Conservation (phyloP, 2,797 vertebrate species). For the Okamejei kenojei region DNA sequence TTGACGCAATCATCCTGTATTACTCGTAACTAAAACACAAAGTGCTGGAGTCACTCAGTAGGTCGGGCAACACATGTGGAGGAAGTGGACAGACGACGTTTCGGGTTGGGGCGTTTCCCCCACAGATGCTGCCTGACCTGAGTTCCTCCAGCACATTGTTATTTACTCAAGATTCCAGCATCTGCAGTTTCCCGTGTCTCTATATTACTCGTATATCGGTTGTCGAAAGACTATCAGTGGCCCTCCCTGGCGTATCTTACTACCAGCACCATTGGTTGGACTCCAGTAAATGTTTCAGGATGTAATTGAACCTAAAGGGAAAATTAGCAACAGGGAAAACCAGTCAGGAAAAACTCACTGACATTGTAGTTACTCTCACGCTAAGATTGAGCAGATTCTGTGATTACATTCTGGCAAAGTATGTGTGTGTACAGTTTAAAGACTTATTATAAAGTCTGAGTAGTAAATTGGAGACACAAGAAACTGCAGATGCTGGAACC, state of each 20-base stretch:
- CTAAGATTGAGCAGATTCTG: not conserved
- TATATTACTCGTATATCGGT: not conserved
- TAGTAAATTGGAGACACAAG: no score
- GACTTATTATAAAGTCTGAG: not conserved
- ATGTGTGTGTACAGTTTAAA: not conserved
- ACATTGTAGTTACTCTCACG: not conserved
- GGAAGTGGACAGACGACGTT: no score
- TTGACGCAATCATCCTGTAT: not conserved
- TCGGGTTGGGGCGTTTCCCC: no score
- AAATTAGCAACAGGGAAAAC: not conserved
- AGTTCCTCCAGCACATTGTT: no score
- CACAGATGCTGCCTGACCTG: no score
- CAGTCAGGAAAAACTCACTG: not conserved
- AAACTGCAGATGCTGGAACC: no score
- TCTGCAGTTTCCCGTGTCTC: no score
- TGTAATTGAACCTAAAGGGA: not conserved
- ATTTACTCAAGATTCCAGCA: no score
- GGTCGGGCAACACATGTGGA: no score
- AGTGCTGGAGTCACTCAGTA: no score
- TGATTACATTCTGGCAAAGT: not conserved
- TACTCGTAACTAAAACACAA: no score
- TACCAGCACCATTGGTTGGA: not conserved
- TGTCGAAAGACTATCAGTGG: no score
- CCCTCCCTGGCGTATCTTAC: not conserved
- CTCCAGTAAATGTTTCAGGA: not conserved